Evolutionary conservation across 2,797 vertebrate genomes (phyloP).

Genomic region (Gadopsis marmoratus): DNA sequence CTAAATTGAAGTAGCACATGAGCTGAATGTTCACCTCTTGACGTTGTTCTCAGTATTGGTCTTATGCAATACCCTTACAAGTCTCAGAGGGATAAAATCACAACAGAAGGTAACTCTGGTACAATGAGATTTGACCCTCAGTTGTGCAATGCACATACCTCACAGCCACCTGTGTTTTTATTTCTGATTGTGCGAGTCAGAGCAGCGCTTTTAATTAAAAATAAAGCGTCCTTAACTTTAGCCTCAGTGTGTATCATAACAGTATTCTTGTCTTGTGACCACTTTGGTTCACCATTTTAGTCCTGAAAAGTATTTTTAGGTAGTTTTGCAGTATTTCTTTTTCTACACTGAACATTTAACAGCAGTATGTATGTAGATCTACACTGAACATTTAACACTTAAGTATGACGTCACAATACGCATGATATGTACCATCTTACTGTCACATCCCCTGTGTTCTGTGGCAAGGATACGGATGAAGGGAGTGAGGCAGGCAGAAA

Average conservation of each 20-base stretch:
- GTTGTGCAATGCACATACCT: constrained; percentile 68
- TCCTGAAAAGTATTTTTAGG: neutral
- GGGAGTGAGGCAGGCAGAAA: neutral
- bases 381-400: neutral
- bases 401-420: neutral
- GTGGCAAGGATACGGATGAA: neutral
- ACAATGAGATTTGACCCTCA: constrained; percentile 65
- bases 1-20: constrained; percentile 12
- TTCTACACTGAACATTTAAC: no score
- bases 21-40: constrained; percentile 24
- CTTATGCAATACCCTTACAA: constrained; percentile 53
- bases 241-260: neutral
- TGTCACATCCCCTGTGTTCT: neutral
- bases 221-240: neutral
- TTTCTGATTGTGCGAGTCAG: constrained; percentile 44
- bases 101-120: constrained; percentile 59
- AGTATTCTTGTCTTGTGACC: neutral
- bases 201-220: constrained; percentile 28
- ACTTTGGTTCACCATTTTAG: neutral
- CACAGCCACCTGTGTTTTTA: constrained; percentile 31
- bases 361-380: neutral
- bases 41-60: constrained; percentile 38
- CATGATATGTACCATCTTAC: neutral
- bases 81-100: constrained; percentile 49
- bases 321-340: no score